A percentile compares a stretch with the other conserved stretches of the same genome.
Conservation (phyloP, 2,888 invertebrate species). For the Lobophora halterata region DNA sequence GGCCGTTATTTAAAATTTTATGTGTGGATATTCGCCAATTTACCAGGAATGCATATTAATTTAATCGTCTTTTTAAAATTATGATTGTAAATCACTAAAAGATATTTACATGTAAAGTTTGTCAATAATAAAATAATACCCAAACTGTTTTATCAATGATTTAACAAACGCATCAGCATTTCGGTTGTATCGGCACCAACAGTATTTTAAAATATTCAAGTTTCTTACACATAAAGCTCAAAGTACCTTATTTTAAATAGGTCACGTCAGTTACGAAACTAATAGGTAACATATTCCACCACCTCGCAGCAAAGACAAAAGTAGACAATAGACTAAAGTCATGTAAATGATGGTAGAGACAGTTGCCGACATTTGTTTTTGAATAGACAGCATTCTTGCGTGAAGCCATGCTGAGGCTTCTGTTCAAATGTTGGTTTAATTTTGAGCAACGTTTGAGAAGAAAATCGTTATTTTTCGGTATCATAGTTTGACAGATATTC, state of each 20-base stretch:
- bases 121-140: no score
- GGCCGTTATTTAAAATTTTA: constrained; percentile 41
- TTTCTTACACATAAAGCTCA: no score
- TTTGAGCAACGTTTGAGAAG: no score
- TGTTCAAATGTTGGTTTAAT: constrained; percentile 10
- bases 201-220: no score
- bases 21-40: no score
- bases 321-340: constrained; percentile 25
- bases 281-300: constrained; percentile 9
- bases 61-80: constrained; percentile 1
- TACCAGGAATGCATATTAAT: no score
- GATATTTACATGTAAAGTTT: no score
- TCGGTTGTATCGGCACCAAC: no score
- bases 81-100: constrained; percentile 2
- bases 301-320: background rate
- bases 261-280: constrained; percentile 5
- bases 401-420: constrained; percentile 5
- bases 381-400: constrained; percentile 22
- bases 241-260: background rate
- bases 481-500: no score
- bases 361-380: constrained; percentile 28
- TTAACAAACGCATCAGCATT: background rate
- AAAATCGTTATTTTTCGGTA: no score
- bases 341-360: constrained; percentile 25
- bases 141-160: no score